Percentiles rank a stretch among this genome's conserved stretches.
Conservation (phyloP, 2,797 vertebrate species). For the Potorous gilbertii region DNA sequence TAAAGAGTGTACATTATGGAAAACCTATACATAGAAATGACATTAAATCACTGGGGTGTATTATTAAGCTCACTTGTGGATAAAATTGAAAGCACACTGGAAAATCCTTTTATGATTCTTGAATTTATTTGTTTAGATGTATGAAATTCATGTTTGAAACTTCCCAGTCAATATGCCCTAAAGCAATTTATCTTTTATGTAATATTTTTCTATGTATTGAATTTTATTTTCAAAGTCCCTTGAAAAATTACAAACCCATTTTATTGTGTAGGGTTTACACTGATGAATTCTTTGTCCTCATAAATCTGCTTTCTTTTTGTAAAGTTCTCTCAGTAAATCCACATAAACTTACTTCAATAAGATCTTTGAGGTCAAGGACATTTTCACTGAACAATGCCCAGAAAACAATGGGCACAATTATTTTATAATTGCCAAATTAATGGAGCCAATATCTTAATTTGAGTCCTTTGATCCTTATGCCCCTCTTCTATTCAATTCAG, state of each 20-base stretch:
- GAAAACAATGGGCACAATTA: not conserved
- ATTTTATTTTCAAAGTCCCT: not conserved
- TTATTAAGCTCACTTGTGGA: not conserved
- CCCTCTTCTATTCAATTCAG: not conserved
- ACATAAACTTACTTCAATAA: not conserved
- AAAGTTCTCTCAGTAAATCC: not conserved
- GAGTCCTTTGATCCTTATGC: not conserved
- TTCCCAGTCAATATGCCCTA: not conserved
- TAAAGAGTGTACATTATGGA: not conserved
- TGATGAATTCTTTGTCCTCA: not conserved
- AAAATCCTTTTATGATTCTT: not conserved
- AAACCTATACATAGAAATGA: not conserved
- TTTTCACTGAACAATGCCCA: not conserved
- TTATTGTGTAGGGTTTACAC: not conserved
- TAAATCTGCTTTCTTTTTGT: not conserved
- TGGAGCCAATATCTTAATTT: not conserved
- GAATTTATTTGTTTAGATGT: not conserved
- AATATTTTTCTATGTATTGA: not conserved
- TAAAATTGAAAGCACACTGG: slow-evolving; percentile 1
- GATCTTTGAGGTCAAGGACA: not conserved
- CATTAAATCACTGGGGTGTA: not conserved
- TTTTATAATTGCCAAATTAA: not conserved
- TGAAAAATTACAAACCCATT: not conserved
- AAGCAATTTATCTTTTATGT: not conserved
- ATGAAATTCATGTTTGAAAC: not conserved